phyloP scores from a whole-genome alignment of 2,888 invertebrate genomes.

The Resseliella maxima region DNA sequence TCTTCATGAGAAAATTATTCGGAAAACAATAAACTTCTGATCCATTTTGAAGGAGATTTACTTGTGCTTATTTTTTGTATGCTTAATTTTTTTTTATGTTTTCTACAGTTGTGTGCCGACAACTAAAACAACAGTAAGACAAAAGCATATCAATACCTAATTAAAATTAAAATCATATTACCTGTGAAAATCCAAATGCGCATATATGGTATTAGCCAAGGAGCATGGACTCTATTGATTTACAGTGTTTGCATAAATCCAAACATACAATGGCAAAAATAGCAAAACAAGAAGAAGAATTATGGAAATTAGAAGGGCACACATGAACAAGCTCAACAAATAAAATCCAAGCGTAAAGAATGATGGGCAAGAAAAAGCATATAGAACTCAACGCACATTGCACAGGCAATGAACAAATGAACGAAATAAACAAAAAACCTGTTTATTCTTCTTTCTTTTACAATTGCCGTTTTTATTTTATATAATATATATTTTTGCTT shows the following conservation, averaged over 20 bases:
- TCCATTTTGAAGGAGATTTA: slow-evolving; percentile 21
- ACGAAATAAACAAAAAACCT: slow-evolving; percentile 21
- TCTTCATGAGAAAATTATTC: not conserved
- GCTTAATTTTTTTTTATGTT: not conserved
- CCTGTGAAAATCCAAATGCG: slow-evolving; percentile 39
- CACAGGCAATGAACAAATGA: slow-evolving; percentile 35
- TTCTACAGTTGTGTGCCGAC: not conserved
- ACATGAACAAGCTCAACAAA: slow-evolving; percentile 43
- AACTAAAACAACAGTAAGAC: not conserved
- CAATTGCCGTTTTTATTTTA: slow-evolving; percentile 55
- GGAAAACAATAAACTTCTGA: not conserved
- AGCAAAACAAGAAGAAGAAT: no score
- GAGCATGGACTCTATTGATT: not conserved
- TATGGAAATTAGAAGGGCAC: slow-evolving; percentile 51
- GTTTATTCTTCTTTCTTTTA: slow-evolving; percentile 35
- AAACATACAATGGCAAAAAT: not conserved
- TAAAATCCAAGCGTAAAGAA: not conserved
- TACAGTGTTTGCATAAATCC: not conserved
- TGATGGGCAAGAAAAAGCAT: not conserved
- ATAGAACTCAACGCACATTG: slow-evolving; percentile 10
- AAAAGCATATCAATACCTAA: slow-evolving; percentile 46
- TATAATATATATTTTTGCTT: not conserved
- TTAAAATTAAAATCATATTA: slow-evolving; percentile 45
- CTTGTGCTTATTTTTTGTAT: not conserved
- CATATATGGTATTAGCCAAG: slow-evolving; percentile 1